Conservation (phyloP, 2,113 vertebrate genomes). For the Sterna hirundo region DNA sequence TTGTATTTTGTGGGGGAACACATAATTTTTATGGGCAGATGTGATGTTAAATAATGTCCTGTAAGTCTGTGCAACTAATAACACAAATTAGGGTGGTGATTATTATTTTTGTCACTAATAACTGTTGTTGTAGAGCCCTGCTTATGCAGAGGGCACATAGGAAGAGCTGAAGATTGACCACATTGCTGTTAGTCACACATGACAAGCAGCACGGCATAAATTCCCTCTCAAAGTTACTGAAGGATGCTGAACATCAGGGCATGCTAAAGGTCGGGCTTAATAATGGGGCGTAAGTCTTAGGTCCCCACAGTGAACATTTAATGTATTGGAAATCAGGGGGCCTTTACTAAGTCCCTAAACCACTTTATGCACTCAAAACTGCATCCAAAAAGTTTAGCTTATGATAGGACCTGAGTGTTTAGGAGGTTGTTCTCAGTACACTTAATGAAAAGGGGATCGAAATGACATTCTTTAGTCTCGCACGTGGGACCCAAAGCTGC, state of each 20-base stretch:
- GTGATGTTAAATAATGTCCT: not conserved
- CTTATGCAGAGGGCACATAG: not conserved
- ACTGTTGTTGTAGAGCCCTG: not conserved
- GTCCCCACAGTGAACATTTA: not conserved
- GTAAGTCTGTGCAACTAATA: not conserved
- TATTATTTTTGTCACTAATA: not conserved
- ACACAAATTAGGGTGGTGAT: not conserved
- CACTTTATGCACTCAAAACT: not conserved
- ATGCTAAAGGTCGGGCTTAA: not conserved
- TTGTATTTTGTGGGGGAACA: not conserved
- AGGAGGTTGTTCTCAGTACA: not conserved
- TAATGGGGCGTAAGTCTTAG: not conserved
- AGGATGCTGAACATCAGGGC: not conserved
- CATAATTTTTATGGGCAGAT: not conserved
- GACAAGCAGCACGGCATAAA: not conserved
- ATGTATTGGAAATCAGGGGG: not conserved
- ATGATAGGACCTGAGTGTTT: not conserved
- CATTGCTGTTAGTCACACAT: slow-evolving; percentile 1
- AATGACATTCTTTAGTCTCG: not conserved
- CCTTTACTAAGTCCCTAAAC: not conserved
- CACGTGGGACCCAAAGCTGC: not conserved
- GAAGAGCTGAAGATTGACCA: not conserved
- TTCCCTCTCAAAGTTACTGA: not conserved
- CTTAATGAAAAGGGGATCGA: not conserved
- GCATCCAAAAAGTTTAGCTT: not conserved